A percentile compares a stretch with the other conserved stretches of the same genome.
Evolutionary conservation across 2,113 vertebrate species (phyloP).

Genomic region (Clarias gariepinus): DNA sequence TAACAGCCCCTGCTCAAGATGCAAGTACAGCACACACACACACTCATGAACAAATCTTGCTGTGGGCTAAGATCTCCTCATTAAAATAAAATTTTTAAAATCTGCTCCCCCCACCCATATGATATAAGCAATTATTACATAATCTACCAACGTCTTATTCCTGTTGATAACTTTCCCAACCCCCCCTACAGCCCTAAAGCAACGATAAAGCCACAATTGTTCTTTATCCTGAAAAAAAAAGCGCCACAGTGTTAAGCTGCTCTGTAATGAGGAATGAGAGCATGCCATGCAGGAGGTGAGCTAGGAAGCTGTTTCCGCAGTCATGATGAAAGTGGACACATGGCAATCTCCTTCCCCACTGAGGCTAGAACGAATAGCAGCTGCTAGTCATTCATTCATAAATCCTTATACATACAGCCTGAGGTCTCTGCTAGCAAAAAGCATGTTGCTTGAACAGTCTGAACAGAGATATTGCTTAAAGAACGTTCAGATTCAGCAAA

Average conservation of each 20-base stretch:
- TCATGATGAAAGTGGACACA: constrained; percentile 50
- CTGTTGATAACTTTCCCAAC: neutral
- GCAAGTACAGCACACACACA: neutral
- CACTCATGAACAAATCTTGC: constrained; percentile 1
- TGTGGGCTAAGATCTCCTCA: neutral
- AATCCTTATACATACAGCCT: constrained; percentile 74
- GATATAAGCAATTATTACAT: constrained; percentile 6
- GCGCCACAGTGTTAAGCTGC: neutral
- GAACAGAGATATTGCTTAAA: neutral
- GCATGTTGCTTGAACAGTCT: constrained; percentile 12
- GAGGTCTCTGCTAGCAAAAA: constrained; percentile 46
- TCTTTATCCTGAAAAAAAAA: neutral
- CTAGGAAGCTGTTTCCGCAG: constrained; percentile 43
- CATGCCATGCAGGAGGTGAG: neutral
- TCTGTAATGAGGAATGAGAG: neutral
- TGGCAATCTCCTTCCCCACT: constrained; percentile 49
- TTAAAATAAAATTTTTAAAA: neutral
- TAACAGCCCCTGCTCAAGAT: neutral
- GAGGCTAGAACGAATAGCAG: constrained; percentile 53
- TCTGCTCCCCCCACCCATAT: neutral
- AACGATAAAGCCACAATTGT: neutral
- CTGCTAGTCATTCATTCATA: constrained; percentile 50
- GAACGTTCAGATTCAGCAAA: constrained; percentile 8
- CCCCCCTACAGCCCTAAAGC: neutral
- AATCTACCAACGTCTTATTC: neutral